A percentile compares a stretch with the other conserved stretches of the same genome.
These are phyloP conservation scores for Lithosia quadra DNA, from an alignment of 2,888 invertebrate species.

Conservation along the genomic window DNA sequence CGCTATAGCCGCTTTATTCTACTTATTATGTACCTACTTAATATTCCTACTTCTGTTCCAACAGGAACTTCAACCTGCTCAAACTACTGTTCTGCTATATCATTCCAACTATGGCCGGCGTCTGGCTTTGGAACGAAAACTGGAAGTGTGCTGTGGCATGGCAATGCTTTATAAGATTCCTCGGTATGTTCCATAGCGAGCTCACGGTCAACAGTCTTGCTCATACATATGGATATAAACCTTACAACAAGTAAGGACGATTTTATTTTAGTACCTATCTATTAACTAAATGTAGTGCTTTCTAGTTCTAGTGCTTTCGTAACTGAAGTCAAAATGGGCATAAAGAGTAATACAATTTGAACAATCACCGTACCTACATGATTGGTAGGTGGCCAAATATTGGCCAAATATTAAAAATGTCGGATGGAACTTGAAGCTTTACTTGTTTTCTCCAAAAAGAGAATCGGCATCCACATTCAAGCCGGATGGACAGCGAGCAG, in stretches of 20 bases:
- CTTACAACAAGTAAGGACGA: conserved; percentile 75
- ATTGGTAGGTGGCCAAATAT: too few species aligned
- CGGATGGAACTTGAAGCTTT: not conserved
- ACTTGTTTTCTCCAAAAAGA: not conserved
- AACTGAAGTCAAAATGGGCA: not conserved
- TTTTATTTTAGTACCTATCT: not conserved
- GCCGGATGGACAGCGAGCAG: too few species aligned
- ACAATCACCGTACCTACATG: too few species aligned
- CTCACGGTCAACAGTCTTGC: conserved; percentile 96
- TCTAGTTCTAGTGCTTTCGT: not conserved
- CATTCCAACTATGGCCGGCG: conserved; percentile 90
- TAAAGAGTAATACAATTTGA: too few species aligned
- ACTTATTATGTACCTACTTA: too few species aligned
- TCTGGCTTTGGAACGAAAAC: conserved; percentile 91
- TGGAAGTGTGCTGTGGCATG: conserved; percentile 90
- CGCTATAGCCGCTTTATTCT: too few species aligned
- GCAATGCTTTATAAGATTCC: conserved; percentile 91
- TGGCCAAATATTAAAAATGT: too few species aligned
- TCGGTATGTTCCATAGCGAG: conserved; percentile 93
- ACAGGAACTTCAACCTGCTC: conserved; percentile 89
- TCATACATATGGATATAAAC: conserved; percentile 89
- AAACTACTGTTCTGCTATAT: conserved; percentile 91
- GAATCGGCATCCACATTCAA: too few species aligned
- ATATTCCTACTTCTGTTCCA: conserved; percentile 19
- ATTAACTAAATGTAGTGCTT: not conserved